Evolutionary conservation across 2,888 invertebrate genomes (phyloP), one percentile per base, ranked within the genome.

Genomic region (Plemyria rubiginata): DNA sequence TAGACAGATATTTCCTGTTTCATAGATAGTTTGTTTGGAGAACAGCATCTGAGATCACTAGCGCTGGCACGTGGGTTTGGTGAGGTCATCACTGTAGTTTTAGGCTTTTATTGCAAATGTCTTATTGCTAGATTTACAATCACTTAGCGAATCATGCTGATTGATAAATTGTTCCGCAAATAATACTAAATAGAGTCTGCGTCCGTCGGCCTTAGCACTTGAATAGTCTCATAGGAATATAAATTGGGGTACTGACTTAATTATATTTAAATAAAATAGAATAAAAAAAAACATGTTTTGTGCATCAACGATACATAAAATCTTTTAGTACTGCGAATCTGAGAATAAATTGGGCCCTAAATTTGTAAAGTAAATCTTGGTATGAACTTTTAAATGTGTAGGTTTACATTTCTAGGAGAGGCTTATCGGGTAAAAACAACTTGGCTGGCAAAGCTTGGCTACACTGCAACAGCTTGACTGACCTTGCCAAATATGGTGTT

Each of bases 1-100:
- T 22, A 32, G 32, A 32, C 8, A 8, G 6, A 2, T 38, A 38
- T 38, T 38, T 38, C 36, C 36, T 38, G 36, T 38, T 38, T 38
- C 36, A 11, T 38, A 38, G 36, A 38, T 9, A 38, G 11, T 38
- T 9, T 38, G 36, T 38, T 38, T 38, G 11, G 4, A 38, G 32
- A 38, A 9, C 11, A 38, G 8, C 9, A 3, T 38, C 8, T 38
- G 11, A 38, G 66, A 54, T 69, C 68, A 69, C 63, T 57, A 41
- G 29, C 55, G 50, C 57, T 11, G 28, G 60, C 46, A 62, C 46
- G 70, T 69, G 66, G 70, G 70, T 29, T 55, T 53, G 40, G 56
- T 70, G 70, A 70, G 59, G 66, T 70, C 67, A 70, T 63, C 67
- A 52, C 62, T 54, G 55, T 55, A 16, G 61, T 43, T 65, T 65